Conservation (phyloP, 2,797 vertebrate genomes). For the Apogon talboti region DNA sequence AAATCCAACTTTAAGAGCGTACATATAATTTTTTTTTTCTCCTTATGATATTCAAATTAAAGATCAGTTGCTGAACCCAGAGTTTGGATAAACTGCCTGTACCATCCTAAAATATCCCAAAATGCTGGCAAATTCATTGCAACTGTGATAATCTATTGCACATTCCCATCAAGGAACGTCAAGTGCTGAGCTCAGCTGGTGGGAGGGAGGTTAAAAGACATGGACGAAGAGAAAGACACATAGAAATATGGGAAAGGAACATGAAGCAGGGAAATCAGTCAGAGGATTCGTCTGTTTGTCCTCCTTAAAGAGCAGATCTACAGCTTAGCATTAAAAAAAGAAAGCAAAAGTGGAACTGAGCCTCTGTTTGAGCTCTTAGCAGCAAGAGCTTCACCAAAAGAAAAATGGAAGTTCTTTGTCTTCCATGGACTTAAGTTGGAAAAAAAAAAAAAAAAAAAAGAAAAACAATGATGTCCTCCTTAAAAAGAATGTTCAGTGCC, state of each 20-base stretch:
- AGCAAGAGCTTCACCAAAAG: slow-evolving; percentile 52
- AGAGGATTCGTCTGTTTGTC: slow-evolving; percentile 7
- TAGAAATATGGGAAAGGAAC: not conserved
- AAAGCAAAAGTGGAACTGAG: not conserved
- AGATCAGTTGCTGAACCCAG: slow-evolving; percentile 17
- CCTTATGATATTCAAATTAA: slow-evolving; percentile 25
- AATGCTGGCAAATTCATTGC: slow-evolving; percentile 42
- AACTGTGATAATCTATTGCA: slow-evolving; percentile 40
- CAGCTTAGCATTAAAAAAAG: slow-evolving; percentile 7
- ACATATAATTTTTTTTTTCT: not conserved
- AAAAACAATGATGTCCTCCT: not conserved
- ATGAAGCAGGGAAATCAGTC: slow-evolving; percentile 5
- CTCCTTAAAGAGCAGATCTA: slow-evolving; percentile 18
- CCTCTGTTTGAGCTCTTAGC: slow-evolving; percentile 12
- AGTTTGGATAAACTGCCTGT: slow-evolving; percentile 20
- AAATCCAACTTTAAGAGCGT: not conserved
- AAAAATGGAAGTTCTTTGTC: slow-evolving; percentile 3
- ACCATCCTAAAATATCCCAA: slow-evolving; percentile 18
- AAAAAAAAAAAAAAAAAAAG: slow-evolving; percentile 8
- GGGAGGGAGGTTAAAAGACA: slow-evolving; percentile 24
- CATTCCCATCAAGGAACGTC: slow-evolving; percentile 20
- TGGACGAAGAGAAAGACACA: not conserved
- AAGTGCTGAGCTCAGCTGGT: slow-evolving; percentile 28
- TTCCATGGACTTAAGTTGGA: not conserved
- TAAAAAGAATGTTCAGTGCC: not conserved